A percentile compares a stretch with the other conserved stretches of the same genome.
These are phyloP conservation scores for Drosophila borealis DNA, from an alignment of 2,888 invertebrate genomes.

Conservation along the genomic window DNA sequence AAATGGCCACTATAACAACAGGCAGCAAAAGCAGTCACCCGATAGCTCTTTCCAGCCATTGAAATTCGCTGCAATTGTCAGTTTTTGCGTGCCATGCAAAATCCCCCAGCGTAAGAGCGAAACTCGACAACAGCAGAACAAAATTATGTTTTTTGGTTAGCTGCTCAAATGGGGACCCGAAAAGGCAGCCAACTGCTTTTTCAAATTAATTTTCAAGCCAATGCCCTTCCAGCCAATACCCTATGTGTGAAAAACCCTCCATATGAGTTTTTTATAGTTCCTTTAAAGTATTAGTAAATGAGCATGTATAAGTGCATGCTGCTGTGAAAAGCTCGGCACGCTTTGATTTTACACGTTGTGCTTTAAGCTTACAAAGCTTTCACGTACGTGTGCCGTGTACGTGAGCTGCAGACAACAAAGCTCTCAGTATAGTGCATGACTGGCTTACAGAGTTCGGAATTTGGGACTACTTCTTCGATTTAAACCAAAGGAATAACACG, in stretches of 20 bases:
- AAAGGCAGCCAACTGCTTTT: slow-evolving; percentile 4
- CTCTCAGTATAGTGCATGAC: background rate
- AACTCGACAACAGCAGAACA: slow-evolving; percentile 50
- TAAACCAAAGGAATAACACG: background rate
- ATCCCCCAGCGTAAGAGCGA: slow-evolving; percentile 45
- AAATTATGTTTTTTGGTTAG: slow-evolving; percentile 60
- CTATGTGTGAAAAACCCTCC: background rate
- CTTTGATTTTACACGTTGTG: background rate
- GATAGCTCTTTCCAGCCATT: slow-evolving; percentile 63
- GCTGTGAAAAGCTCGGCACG: slow-evolving; percentile 4
- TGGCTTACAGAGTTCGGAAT: background rate
- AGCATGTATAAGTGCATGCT: slow-evolving; percentile 4
- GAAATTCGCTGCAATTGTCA: slow-evolving; percentile 72
- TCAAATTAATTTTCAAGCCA: slow-evolving; percentile 12
- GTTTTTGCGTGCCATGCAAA: slow-evolving; percentile 60
- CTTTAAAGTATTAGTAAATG: slow-evolving; percentile 2
- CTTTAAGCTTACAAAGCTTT: slow-evolving; percentile 24
- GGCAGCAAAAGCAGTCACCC: slow-evolving; percentile 5
- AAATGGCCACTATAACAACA: slow-evolving; percentile 6
- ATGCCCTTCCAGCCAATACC: background rate
- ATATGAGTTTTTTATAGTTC: background rate
- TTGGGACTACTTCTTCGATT: background rate
- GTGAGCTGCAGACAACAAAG: slow-evolving; percentile 2
- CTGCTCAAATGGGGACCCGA: slow-evolving; percentile 26
- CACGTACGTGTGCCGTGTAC: slow-evolving; percentile 15